phyloP scores from a whole-genome alignment of 2,888 invertebrate species.

The Scaeva pyrastri region DNA sequence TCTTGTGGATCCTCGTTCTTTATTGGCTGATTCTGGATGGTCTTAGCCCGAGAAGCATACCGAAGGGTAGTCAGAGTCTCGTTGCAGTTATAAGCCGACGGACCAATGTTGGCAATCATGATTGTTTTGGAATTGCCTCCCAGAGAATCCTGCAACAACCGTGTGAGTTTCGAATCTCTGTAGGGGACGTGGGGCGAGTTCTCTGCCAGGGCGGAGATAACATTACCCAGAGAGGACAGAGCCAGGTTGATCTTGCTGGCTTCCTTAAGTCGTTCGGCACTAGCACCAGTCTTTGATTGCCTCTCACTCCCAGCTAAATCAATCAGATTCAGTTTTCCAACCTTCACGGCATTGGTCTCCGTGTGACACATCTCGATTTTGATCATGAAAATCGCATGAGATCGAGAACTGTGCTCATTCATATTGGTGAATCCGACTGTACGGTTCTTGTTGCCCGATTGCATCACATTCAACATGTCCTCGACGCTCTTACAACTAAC shows the following conservation, averaged over 20 bases:
- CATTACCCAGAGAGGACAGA: conserved; percentile 98
- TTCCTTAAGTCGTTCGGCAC: conserved; percentile 95
- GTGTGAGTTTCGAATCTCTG: conserved; percentile 97
- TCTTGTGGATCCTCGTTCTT: conserved; percentile 99
- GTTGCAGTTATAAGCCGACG: conserved; percentile 98
- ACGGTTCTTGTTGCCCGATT: conserved; percentile 95
- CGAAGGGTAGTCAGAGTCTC: conserved; percentile 98
- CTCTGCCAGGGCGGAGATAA: conserved; percentile 98
- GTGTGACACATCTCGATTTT: conserved; percentile 96
- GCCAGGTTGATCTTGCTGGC: conserved; percentile 99
- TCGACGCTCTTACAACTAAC: conserved; percentile 96
- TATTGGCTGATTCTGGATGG: conserved; percentile 98
- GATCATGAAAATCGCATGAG: conserved; percentile 99
- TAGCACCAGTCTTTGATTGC: conserved; percentile 98
- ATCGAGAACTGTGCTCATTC: conserved; percentile 99
- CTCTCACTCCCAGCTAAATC: conserved; percentile 99
- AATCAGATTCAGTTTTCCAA: conserved; percentile 98
- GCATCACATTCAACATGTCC: conserved; percentile 98
- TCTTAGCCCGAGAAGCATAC: conserved; percentile 98
- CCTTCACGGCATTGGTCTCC: conserved; percentile 86
- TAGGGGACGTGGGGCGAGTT: conserved; percentile 98
- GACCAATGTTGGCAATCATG: conserved; percentile 99
- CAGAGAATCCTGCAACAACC: conserved; percentile 97
- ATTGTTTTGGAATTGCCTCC: conserved; percentile 99
- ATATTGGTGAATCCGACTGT: conserved; percentile 98